Base-by-base conservation (phyloP, 2,113 vertebrate species). In the Morone saxatilis region DNA sequence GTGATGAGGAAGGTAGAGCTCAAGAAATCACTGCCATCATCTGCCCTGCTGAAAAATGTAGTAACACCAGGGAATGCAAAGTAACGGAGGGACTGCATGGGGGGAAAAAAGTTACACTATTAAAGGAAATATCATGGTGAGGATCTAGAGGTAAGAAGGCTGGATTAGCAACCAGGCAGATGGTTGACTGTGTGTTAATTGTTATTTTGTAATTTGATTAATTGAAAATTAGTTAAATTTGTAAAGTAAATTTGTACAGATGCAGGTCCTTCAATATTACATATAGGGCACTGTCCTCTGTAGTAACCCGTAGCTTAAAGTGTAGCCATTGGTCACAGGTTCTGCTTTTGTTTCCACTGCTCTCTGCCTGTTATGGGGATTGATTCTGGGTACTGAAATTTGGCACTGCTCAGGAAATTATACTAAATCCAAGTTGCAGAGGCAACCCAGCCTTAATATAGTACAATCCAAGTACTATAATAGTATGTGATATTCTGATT, bases 141-240 rank as follows among this genome's bases (percentile, higher is more conserved):
- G 9, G 48, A 68, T 71, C 60, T 4, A 9, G 59, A 22, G 11
- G 53, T 22, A 22, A 16, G 25, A 51, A 59, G 19, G 40, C 14
- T 31, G 19, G 47, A 76, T 68, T 69, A 78, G 36, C 41, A 69
- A 51, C 31, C 16, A 56, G 22, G 13, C 62, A n/a, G 20, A 45
- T 40, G 57, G 76, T 70, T 69, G 56, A 84, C 54, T 69, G 16
- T 0, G 1, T 62, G 78, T 61, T 80, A 84, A 79, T 53, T 81
- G 71, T 65, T 71, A 14, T 57, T 84, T 81, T 53, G 62, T 81
- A 40, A 81, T 88, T 76, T 80, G 63, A 76, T 88, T 71, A 69
- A 74, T 54, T 67, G 50, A 41, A 76, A 54, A 81, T 78, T 83
- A 83, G 76, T 20, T 6, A 3, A 20, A 48, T 25, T 25, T 25